phyloP scores from a whole-genome alignment of 2,797 vertebrate genomes.

The Siniperca scherzeri region DNA sequence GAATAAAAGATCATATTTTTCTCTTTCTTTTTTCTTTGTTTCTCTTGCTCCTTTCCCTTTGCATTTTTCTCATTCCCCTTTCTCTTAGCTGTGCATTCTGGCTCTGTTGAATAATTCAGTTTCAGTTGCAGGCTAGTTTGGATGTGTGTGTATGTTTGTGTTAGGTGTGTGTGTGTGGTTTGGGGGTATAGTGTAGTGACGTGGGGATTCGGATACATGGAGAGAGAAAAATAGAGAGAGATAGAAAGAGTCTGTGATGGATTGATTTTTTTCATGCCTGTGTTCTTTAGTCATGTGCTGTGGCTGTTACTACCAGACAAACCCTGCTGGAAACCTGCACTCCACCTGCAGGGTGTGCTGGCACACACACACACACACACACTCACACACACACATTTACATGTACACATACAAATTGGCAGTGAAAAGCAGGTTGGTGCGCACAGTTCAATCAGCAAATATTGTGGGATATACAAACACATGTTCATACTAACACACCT shows the following conservation, averaged over 20 bases:
- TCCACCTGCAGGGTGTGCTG: slow-evolving; percentile 62
- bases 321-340: slow-evolving; percentile 59
- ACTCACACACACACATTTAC: not conserved
- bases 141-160: slow-evolving; percentile 38
- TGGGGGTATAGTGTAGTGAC: slow-evolving; percentile 60
- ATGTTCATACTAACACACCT: slow-evolving; percentile 29
- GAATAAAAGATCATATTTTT: slow-evolving; percentile 2
- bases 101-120: slow-evolving; percentile 77
- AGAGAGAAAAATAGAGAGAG: slow-evolving; percentile 60
- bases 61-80: slow-evolving; percentile 54
- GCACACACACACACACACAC: slow-evolving; percentile 34
- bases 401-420: not conserved
- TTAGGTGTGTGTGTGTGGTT: slow-evolving; percentile 2
- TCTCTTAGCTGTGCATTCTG: slow-evolving; percentile 66
- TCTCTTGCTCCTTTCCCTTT: slow-evolving; percentile 16
- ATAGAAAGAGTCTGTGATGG: slow-evolving; percentile 63
- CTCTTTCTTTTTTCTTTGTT: slow-evolving; percentile 2
- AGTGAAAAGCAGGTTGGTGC: slow-evolving; percentile 37
- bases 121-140: slow-evolving; percentile 63
- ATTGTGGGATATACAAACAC: slow-evolving; percentile 26
- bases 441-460: slow-evolving; percentile 39
- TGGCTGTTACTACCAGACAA: slow-evolving; percentile 67
- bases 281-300: slow-evolving; percentile 72
- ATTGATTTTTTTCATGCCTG: slow-evolving; percentile 68
- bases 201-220: slow-evolving; percentile 68